These are phyloP conservation scores for Plemyria rubiginata DNA, from an alignment of 2,888 invertebrate genomes.

Conservation along the genomic window DNA sequence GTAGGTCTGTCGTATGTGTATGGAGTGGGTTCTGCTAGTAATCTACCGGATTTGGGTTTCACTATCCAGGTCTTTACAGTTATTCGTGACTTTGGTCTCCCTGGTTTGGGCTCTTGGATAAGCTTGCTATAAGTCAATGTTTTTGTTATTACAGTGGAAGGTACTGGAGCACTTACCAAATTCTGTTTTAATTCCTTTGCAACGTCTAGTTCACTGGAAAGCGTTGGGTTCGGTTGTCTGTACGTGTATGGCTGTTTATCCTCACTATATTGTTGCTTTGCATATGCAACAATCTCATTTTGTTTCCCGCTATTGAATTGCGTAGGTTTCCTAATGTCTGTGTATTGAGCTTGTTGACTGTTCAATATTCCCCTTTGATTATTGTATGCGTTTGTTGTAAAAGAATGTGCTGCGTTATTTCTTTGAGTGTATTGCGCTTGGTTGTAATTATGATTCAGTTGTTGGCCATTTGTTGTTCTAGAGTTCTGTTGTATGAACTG, in stretches of 20 bases:
- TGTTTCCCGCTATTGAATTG: conserved; percentile 54
- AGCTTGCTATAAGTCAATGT: conserved; percentile 69
- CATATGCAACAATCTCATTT: conserved; percentile 50
- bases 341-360: conserved; percentile 54
- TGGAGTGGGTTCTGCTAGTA: conserved; percentile 61
- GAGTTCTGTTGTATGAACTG: conserved; percentile 25
- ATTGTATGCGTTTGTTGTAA: conserved; percentile 47
- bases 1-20: conserved; percentile 62
- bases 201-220: conserved; percentile 52
- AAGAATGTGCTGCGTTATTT: conserved; percentile 43
- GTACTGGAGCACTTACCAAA: conserved; percentile 69
- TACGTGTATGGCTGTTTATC: conserved; percentile 59
- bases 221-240: conserved; percentile 52
- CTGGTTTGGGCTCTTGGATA: conserved; percentile 63
- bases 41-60: conserved; percentile 69
- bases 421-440: conserved; percentile 51
- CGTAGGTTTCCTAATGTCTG: conserved; percentile 49
- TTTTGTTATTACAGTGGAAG: conserved; percentile 70
- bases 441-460: conserved; percentile 43
- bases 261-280: conserved; percentile 60
- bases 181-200: conserved; percentile 68
- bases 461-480: conserved; percentile 40
- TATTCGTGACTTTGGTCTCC: conserved; percentile 70
- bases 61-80: conserved; percentile 79
- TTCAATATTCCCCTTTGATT: conserved; percentile 50